A percentile compares a stretch with the other conserved stretches of the same genome.
Evolutionary conservation across 2,113 vertebrate genomes (phyloP).

Genomic region (Henicopernis longicauda): DNA sequence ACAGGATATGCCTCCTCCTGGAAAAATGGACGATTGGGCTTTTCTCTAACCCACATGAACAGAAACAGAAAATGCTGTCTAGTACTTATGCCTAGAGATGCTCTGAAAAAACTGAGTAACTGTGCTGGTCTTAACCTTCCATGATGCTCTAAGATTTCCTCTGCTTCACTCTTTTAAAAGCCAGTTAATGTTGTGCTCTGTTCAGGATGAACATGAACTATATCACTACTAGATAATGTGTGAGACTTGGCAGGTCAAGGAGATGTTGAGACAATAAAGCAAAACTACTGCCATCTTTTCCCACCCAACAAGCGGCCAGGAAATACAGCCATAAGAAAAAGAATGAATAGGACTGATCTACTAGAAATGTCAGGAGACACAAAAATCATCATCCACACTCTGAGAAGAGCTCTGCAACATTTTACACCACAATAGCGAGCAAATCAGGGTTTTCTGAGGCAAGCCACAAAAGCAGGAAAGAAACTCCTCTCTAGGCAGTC

Average conservation of each 20-base stretch:
- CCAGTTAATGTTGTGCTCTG: background rate
- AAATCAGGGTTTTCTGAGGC: background rate
- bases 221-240: background rate
- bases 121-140: background rate
- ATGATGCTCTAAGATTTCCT: background rate
- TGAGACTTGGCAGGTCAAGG: background rate
- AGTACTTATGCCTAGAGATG: background rate
- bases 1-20: background rate
- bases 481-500: background rate
- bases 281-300: background rate
- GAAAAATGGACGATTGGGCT: background rate
- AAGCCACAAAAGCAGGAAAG: background rate
- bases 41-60: background rate
- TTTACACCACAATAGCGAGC: background rate
- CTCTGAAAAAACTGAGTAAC: background rate
- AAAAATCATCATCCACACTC: background rate
- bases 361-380: background rate
- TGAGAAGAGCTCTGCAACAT: background rate
- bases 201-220: background rate
- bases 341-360: background rate
- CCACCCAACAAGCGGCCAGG: background rate
- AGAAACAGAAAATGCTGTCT: background rate
- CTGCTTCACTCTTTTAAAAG: background rate
- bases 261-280: background rate
- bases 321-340: background rate